These are phyloP conservation scores for Cygnus atratus DNA, from an alignment of 2,113 vertebrate genomes.

Conservation along the genomic window DNA sequence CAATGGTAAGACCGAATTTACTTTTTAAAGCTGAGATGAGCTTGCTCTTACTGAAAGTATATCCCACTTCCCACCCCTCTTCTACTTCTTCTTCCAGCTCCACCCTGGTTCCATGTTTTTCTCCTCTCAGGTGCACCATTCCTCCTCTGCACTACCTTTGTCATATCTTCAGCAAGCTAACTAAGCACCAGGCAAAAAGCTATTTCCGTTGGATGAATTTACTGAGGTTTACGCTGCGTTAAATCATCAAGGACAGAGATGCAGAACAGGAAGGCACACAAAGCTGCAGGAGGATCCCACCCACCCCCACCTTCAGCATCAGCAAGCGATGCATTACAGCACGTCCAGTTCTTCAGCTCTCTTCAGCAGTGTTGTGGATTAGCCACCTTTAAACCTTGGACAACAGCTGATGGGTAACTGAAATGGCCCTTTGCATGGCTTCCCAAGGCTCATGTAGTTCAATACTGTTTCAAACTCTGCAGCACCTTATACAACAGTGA, in stretches of 20 bases:
- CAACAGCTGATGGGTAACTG: not conserved
- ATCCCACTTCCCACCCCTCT: not conserved
- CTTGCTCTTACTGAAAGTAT: not conserved
- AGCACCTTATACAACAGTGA: not conserved
- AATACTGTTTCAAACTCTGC: not conserved
- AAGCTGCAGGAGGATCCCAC: fast-evolving
- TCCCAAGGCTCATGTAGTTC: not conserved
- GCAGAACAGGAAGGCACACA: not conserved
- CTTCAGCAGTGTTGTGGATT: not conserved
- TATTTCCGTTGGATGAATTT: not conserved
- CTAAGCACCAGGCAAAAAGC: not conserved
- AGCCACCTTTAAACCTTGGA: not conserved
- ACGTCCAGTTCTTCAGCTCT: not conserved
- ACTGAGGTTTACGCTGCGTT: not conserved
- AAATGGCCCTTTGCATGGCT: not conserved
- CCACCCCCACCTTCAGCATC: not conserved
- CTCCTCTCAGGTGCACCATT: not conserved
- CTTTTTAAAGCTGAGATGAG: not conserved
- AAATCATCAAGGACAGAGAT: not conserved
- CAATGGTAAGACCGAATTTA: not conserved
- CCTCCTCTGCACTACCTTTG: not conserved
- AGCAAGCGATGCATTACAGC: not conserved
- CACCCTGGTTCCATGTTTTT: not conserved
- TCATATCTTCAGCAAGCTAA: not conserved
- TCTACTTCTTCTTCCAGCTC: not conserved